Evolutionary conservation across 2,797 vertebrate genomes (phyloP).

Genomic region (Balearica regulorum): DNA sequence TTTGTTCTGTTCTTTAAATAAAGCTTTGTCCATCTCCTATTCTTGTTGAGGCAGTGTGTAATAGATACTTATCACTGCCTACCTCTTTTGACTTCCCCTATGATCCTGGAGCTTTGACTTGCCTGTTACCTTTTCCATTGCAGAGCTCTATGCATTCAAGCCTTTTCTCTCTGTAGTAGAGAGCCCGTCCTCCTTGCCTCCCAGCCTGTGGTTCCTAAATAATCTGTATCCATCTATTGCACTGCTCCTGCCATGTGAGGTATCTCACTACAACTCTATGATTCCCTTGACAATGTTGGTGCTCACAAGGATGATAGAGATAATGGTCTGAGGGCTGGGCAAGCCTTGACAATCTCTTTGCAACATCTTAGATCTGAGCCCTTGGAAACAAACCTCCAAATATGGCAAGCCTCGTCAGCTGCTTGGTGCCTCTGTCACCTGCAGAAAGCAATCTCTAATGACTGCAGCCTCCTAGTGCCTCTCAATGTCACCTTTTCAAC

Average conservation of each 20-base stretch:
- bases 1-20: not conserved
- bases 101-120: not conserved
- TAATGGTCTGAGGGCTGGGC: not conserved
- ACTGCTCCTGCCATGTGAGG: not conserved
- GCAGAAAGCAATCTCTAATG: not conserved
- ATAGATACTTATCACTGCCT: not conserved
- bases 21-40: not conserved
- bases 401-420: not conserved
- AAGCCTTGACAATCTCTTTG: not conserved
- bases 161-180: not conserved
- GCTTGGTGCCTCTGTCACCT: not conserved
- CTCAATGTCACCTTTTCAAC: not conserved
- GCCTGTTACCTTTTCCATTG: not conserved
- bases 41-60: not conserved
- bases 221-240: not conserved
- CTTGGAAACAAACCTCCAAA: not conserved
- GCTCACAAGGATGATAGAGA: not conserved
- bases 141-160: not conserved
- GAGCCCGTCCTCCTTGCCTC: not conserved
- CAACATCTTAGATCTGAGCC: not conserved
- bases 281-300: not conserved
- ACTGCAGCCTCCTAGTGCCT: not conserved
- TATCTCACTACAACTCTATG: not conserved
- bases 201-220: not conserved
- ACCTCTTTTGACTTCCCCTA: not conserved